phyloP scores from a whole-genome alignment of 2,888 invertebrate species.

The Leptura quadrifasciata region DNA sequence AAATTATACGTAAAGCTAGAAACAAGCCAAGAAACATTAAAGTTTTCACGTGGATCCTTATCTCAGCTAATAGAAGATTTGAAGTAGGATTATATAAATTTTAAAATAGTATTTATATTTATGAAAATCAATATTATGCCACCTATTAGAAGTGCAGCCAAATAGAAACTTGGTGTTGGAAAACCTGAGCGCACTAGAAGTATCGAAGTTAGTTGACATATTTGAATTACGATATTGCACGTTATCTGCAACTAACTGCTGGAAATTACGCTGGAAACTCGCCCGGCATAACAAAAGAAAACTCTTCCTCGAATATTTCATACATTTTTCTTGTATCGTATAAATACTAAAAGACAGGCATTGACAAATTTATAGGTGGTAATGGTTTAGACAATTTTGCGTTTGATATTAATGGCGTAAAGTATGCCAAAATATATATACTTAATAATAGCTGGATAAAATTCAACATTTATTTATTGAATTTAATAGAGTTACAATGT shows the following conservation, averaged over 20 bases:
- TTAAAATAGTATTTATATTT: not conserved
- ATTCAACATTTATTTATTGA: too few relatives aligned
- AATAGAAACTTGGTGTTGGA: not conserved
- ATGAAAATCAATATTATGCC: conserved; percentile 1
- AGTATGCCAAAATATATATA: not conserved
- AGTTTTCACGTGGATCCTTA: too few relatives aligned
- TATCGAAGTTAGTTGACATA: not conserved
- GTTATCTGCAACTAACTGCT: conserved; percentile 1
- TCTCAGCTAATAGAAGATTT: not conserved
- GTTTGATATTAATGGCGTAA: not conserved
- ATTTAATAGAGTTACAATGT: too few relatives aligned
- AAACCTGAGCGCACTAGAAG: not conserved
- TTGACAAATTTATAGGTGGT: not conserved
- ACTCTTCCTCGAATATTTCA: not conserved
- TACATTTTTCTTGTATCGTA: not conserved
- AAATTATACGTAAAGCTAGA: too few relatives aligned
- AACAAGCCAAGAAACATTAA: too few relatives aligned
- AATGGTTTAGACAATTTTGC: not conserved
- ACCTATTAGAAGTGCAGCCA: conserved; percentile 2
- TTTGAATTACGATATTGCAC: not conserved
- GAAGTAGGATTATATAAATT: not conserved
- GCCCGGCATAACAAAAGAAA: not conserved
- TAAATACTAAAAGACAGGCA: not conserved
- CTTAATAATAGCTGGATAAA: too few relatives aligned
- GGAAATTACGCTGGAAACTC: not conserved